Evolutionary conservation across 2,797 vertebrate species (phyloP).

Genomic region (Coluber constrictor): DNA sequence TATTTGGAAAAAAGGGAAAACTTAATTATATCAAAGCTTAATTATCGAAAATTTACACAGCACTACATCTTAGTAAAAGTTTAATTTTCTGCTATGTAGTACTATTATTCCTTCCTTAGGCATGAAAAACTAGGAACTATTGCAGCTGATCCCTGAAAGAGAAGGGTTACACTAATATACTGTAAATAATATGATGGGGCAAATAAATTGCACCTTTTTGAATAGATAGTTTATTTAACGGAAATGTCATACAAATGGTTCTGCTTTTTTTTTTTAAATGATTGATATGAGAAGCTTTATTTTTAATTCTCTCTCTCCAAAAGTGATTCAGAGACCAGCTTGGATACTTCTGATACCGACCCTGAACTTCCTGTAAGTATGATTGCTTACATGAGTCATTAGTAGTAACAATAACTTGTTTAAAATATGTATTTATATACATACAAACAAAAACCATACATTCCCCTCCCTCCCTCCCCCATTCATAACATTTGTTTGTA

Average conservation of each 20-base stretch:
- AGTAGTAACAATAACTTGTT: neutral
- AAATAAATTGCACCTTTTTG: neutral
- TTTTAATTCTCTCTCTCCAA: constrained; percentile 7
- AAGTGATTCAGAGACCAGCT: constrained; percentile 72
- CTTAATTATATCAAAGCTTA: neutral
- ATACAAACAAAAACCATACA: too few relatives aligned
- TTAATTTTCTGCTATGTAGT: neutral
- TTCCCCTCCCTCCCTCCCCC: too few relatives aligned
- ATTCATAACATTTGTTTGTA: too few relatives aligned
- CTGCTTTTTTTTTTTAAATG: neutral
- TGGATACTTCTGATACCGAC: constrained; percentile 76
- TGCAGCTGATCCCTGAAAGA: neutral
- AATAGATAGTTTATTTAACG: neutral
- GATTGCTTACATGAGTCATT: neutral
- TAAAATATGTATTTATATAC: neutral
- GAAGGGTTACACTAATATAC: neutral
- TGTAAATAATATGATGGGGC: neutral
- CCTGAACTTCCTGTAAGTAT: constrained; percentile 77
- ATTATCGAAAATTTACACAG: neutral
- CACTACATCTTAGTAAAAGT: neutral
- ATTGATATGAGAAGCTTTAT: neutral
- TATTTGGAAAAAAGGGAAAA: neutral
- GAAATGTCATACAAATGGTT: neutral
- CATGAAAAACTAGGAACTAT: neutral
- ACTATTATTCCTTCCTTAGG: neutral